phyloP scores from a whole-genome alignment of 2,797 vertebrate genomes.

The Cephalopachus bancanus region DNA sequence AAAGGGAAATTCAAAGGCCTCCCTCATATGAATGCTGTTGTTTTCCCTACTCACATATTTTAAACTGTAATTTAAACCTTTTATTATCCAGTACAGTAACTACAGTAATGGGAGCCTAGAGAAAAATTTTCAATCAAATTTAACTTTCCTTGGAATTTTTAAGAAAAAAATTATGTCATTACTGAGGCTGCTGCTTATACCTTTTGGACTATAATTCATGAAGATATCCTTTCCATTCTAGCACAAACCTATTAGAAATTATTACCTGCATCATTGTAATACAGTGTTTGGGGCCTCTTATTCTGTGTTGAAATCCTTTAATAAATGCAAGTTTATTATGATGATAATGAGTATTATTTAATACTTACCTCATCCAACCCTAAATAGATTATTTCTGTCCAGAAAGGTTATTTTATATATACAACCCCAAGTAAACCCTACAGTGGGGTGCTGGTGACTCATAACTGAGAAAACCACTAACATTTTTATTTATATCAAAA shows the following conservation, averaged over 20 bases:
- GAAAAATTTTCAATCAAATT: constrained; percentile 73
- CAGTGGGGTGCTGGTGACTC: background rate
- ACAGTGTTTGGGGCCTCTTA: background rate
- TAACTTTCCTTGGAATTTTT: constrained; percentile 64
- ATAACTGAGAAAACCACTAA: background rate
- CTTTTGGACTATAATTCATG: constrained; percentile 18
- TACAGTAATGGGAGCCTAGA: constrained; percentile 28
- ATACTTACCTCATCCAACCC: background rate
- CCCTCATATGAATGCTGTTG: background rate
- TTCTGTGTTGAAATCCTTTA: constrained; percentile 34
- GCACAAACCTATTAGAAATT: constrained; percentile 44
- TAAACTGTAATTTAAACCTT: constrained; percentile 37
- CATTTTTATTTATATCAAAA: background rate
- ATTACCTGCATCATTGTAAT: background rate
- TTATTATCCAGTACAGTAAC: constrained; percentile 34
- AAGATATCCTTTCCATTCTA: background rate
- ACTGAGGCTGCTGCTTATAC: background rate
- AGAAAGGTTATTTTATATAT: constrained; percentile 28
- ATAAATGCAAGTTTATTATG: constrained; percentile 48
- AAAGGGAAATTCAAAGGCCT: background rate
- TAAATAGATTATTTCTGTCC: constrained; percentile 18
- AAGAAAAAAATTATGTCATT: constrained; percentile 53
- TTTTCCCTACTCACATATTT: background rate
- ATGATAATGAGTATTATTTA: constrained; percentile 44
- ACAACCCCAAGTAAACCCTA: background rate